Base-by-base conservation (phyloP, 2,888 invertebrate genomes). In the Orthosia gracilis region DNA sequence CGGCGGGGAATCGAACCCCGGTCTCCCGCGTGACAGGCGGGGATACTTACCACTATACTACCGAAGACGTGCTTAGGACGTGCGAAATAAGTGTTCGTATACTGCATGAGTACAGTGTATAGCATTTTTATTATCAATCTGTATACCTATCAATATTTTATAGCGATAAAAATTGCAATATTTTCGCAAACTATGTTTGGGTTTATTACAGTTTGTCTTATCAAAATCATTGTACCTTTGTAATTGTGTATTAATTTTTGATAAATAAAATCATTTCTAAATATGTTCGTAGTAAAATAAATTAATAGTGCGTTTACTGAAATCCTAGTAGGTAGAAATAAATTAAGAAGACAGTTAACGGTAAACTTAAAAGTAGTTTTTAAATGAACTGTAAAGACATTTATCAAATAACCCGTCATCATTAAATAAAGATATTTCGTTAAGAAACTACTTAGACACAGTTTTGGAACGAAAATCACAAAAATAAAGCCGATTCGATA, bases 1-100 rank as follows among this genome's bases (percentile, higher is more conserved):
- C 96, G 95, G 96, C 96, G 95, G 96, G 96, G 96, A 96, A 96
- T 96, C 96, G 96, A 96, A 96, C 96, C 96, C 96, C 96, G 96
- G 96, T 96, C 96, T 96, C 96, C 96, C 96, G 96, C 96, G 96
- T 96, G 96, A 96, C 96, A 96, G 96, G 96, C 96, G 96, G 96
- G 96, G 96, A 96, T 96, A 96, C 96, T 96, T 81, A 96, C 96
- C 96, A 96, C 96, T 96, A 96, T 96, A 96, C 96, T 96, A 96
- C 96, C 96, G 96, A 95, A 94, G 96, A 96, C 87, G 84, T 91
- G 40, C 0, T 0, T 0, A 0, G 0, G 0, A 0, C 0, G 0
- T 0, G 0, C 2, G 52, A 87, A 85, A 78, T 85, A 63, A 15
- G 7, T 18, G 45, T 47, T 73, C 5, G 21, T 3, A 0, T 77